Evolutionary conservation across 2,797 vertebrate species (phyloP).

Genomic region (Sebastolobus alascanus): DNA sequence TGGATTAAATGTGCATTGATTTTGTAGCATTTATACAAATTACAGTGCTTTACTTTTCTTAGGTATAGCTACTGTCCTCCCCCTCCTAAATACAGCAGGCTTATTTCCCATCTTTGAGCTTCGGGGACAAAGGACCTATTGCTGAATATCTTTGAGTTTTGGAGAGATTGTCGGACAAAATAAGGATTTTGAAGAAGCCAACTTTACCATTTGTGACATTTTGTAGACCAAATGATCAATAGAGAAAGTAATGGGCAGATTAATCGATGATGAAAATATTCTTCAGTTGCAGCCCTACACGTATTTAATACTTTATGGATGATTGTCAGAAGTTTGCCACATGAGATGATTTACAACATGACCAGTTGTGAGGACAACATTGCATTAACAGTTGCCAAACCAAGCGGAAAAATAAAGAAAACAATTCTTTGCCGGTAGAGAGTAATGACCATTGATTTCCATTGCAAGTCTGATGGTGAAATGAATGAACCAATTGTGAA

Average conservation of each 20-base stretch:
- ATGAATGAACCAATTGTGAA: slow-evolving; percentile 59
- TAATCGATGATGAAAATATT: neutral
- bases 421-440: slow-evolving; percentile 25
- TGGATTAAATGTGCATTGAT: neutral
- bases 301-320: neutral
- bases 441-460: slow-evolving; percentile 72
- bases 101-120: neutral
- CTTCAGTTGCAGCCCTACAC: neutral
- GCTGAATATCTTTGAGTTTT: slow-evolving; percentile 1
- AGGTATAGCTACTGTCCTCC: neutral
- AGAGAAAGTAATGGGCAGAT: neutral
- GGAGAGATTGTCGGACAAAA: neutral
- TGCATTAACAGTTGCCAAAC: slow-evolving; percentile 47
- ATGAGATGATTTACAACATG: slow-evolving; percentile 35
- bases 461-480: slow-evolving; percentile 48
- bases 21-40: neutral
- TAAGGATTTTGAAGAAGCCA: neutral
- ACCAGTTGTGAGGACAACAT: slow-evolving; percentile 1
- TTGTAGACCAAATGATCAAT: slow-evolving; percentile 5
- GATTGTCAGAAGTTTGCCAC: slow-evolving; percentile 4
- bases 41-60: neutral
- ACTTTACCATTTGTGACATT: neutral
- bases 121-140: neutral
- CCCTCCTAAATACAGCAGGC: neutral
- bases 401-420: slow-evolving; percentile 48